Conservation (phyloP, 2,888 invertebrate genomes). For the Hirtodrosophila alboralis region DNA sequence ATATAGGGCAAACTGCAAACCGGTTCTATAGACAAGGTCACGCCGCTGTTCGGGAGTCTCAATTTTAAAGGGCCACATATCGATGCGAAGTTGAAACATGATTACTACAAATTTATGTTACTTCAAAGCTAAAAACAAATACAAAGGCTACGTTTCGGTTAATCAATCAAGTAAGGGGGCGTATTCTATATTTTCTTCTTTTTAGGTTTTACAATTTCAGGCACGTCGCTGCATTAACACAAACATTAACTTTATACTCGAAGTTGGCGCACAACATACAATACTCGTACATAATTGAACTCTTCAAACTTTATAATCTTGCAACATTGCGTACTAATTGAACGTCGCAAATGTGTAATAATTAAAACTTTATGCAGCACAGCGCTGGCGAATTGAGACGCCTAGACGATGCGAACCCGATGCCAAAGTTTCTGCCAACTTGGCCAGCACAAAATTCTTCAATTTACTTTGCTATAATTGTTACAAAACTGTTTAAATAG, state of each 20-base stretch:
- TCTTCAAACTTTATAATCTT: conserved; percentile 68
- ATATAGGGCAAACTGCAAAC: conserved; percentile 7
- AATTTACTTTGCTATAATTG: conserved; percentile 35
- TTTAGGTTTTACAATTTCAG: background rate
- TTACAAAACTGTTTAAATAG: conserved; percentile 29
- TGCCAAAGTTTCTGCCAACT: conserved; percentile 44
- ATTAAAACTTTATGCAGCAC: conserved; percentile 63
- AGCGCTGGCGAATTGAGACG: background rate
- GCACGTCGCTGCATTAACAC: conserved; percentile 8
- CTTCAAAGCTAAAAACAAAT: conserved; percentile 1
- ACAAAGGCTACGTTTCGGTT: conserved; percentile 1
- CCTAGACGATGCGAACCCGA: background rate
- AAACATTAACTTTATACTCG: conserved; percentile 24
- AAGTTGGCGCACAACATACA: conserved; percentile 34
- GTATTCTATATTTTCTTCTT: too few species aligned
- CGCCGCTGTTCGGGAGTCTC: conserved; percentile 35
- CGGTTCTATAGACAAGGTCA: conserved; percentile 12
- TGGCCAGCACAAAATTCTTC: conserved; percentile 10
- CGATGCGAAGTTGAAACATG: conserved; percentile 43
- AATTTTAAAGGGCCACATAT: conserved; percentile 17
- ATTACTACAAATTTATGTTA: conserved; percentile 16
- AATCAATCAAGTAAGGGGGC: background rate
- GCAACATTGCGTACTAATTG: conserved; percentile 69
- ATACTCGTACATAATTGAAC: conserved; percentile 62
- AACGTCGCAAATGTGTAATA: conserved; percentile 68